Base-by-base conservation (phyloP, 2,888 invertebrate genomes). In the Argyresthia goedartella region DNA sequence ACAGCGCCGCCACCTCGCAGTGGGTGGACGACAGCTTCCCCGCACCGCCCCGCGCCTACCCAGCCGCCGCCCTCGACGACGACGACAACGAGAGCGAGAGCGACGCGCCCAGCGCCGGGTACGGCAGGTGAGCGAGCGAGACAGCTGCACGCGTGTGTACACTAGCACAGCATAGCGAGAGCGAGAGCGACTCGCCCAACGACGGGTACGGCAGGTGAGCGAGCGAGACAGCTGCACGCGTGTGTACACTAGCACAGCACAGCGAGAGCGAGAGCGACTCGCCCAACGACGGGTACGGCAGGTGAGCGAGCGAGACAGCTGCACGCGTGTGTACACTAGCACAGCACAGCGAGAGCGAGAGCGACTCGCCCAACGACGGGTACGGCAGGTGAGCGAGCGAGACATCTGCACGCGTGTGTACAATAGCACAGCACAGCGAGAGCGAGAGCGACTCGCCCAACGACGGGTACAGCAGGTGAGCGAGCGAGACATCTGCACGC, bases 11-110 rank as follows among this genome's bases (percentile, higher is more conserved):
- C 16, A 87, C 86, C 58, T 82, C 82, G 66, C 85, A 86, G 55
- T 87, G 87, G 87, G 84, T 87, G 57, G 87, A 86, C 69, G 87
- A 87, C 71, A 84, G 85, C 63, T 86, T 86, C 73, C 84, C 81
- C 54, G 49, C 71, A 33, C 72, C 49, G 10, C 43, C 45, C 16
- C 42, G 42, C 52, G 41, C 8, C 44, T 49, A 67, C 67, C 78
- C 73, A 54, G 71, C 71, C 59, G 61, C 80, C 0, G 77, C 81
- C 14, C 69, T 69, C 57, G 81, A 84, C 44, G 10, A 46, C 49
- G 50, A 25, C 3, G 25, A 84, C 0, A 82, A 80, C 62, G 86
- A 87, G 57, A 81, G 81, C 52, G 84, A 84, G 0, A 82, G 77
- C 72, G 84, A 82, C 63, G 80, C 84, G 0, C 60, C 78, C 78